phyloP scores from a whole-genome alignment of 2,888 invertebrate genomes.

The Sinotaia quadrata region DNA sequence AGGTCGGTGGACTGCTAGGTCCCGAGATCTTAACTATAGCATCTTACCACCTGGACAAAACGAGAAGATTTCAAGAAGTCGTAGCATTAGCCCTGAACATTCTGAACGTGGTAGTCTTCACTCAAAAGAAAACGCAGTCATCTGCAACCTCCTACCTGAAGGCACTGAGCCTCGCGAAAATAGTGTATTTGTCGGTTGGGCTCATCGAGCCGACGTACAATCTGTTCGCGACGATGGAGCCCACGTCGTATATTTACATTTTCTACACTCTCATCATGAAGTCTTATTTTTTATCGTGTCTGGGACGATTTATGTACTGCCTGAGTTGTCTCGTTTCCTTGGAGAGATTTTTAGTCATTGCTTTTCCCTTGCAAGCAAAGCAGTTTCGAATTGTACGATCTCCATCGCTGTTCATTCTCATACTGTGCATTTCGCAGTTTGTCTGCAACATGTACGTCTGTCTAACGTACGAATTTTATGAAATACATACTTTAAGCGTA shows the following conservation, averaged over 20 bases:
- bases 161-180: not conserved
- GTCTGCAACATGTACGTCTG: not conserved
- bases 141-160: not conserved
- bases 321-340: not conserved
- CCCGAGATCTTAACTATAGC: too few species aligned
- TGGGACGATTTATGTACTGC: not conserved
- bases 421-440: not conserved
- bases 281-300: slow-evolving; percentile 2
- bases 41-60: too few species aligned
- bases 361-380: slow-evolving; percentile 10
- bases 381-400: not conserved
- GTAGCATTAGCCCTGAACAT: not conserved
- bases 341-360: slow-evolving; percentile 1
- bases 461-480: not conserved
- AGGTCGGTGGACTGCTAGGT: too few species aligned
- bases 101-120: not conserved
- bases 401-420: not conserved
- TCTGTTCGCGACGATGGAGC: not conserved
- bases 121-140: not conserved
- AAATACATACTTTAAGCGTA: too few species aligned
- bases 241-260: not conserved
- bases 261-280: not conserved
- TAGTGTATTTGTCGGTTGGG: not conserved
- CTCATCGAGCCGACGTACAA: not conserved
- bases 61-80: too few species aligned